Evolutionary conservation across 2,113 vertebrate species (phyloP).

Genomic region (Acanthisitta chloris): DNA sequence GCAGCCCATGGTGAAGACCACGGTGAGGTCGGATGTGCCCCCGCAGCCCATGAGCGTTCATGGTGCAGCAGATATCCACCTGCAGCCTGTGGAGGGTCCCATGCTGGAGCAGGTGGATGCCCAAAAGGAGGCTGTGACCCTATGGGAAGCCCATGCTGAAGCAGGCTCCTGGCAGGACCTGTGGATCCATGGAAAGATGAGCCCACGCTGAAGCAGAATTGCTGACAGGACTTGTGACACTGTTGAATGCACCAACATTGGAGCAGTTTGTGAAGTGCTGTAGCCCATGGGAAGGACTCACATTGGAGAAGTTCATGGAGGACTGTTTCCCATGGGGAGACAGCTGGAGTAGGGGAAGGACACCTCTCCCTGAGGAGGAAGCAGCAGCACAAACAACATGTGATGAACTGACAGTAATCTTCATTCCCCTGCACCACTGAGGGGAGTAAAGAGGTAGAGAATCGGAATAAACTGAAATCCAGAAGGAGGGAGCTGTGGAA

Average conservation of each 20-base stretch:
- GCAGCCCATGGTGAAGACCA: background rate
- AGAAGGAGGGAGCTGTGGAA: background rate
- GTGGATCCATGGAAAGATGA: background rate
- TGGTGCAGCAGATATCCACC: background rate
- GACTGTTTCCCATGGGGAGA: background rate
- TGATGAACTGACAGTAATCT: accelerated
- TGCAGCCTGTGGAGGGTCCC: background rate
- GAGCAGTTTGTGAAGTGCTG: background rate
- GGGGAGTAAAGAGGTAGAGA: background rate
- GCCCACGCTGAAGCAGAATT: accelerated
- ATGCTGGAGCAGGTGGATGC: background rate
- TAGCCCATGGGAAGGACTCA: background rate
- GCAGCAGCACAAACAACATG: background rate
- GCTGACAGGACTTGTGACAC: background rate
- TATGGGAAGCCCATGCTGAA: background rate
- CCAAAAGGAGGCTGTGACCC: background rate
- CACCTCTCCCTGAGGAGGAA: background rate
- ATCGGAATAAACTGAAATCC: background rate
- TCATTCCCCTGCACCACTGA: background rate
- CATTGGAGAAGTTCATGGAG: background rate
- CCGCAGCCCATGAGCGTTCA: background rate
- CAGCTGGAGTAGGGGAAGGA: background rate
- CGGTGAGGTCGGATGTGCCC: background rate
- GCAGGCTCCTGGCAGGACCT: background rate
- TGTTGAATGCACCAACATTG: background rate